Evolutionary conservation across 2,797 vertebrate species (phyloP).

Genomic region (Ammospiza maritima): DNA sequence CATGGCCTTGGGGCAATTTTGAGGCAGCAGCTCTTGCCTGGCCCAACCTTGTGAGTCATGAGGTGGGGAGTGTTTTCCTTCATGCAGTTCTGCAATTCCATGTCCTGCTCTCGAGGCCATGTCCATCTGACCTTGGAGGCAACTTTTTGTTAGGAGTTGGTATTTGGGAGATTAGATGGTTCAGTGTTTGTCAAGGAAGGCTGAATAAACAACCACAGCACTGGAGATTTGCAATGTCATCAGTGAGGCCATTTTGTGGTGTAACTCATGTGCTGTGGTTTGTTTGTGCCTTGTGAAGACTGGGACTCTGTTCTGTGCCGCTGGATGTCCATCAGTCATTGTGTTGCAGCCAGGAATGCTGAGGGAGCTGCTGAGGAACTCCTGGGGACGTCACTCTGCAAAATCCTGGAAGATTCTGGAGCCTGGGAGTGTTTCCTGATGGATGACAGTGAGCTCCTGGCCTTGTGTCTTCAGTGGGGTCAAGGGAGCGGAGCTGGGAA

Average conservation of each 20-base stretch:
- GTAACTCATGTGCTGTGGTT: rapidly evolving
- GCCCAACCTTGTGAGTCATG: too few species aligned
- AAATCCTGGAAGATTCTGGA: rapidly evolving
- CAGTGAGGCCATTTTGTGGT: rapidly evolving
- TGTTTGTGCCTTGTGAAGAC: background rate
- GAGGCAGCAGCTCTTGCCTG: too few species aligned
- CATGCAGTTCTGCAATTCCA: too few species aligned
- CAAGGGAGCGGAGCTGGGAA: too few species aligned
- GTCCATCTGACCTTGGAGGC: background rate
- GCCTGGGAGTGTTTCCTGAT: too few species aligned
- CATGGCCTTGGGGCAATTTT: too few species aligned
- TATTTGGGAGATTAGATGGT: background rate
- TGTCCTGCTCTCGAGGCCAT: too few species aligned
- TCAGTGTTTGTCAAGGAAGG: rapidly evolving
- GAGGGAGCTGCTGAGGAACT: background rate
- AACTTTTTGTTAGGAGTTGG: rapidly evolving
- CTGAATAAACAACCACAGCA: background rate
- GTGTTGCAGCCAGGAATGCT: background rate
- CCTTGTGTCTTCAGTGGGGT: rapidly evolving
- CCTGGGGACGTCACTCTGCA: background rate
- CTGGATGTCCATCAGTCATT: background rate
- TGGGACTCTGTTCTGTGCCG: rapidly evolving
- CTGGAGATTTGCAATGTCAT: rapidly evolving
- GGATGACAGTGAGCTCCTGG: rapidly evolving
- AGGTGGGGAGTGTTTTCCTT: too few species aligned